These are phyloP conservation scores for Lateolabrax maculatus DNA, from an alignment of 2,797 vertebrate species.

Conservation along the genomic window DNA sequence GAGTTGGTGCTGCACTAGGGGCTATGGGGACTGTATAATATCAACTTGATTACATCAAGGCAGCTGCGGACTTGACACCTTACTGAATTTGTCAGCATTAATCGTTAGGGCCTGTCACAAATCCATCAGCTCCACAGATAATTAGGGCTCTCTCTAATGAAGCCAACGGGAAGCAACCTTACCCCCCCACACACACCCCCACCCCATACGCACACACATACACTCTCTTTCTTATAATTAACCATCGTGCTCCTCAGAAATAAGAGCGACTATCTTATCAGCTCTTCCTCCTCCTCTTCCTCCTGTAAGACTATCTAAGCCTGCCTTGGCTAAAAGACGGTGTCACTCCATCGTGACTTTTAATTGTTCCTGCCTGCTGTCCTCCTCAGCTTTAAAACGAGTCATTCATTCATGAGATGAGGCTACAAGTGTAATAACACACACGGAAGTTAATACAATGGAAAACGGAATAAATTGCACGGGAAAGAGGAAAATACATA, in stretches of 20 bases:
- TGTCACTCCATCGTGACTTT: conserved; percentile 51
- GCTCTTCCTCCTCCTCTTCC: conserved; percentile 60
- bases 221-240: conserved; percentile 90
- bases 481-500: background rate
- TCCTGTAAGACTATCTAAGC: conserved; percentile 53
- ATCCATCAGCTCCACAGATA: conserved; percentile 99
- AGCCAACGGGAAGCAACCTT: conserved; percentile 96
- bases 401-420: conserved; percentile 23
- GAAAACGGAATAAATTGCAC: conserved; percentile 14
- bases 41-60: conserved; percentile 99
- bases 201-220: conserved; percentile 35
- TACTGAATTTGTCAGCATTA: conserved; percentile 99
- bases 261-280: conserved; percentile 75
- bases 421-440: conserved; percentile 61
- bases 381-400: conserved; percentile 54
- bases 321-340: conserved; percentile 61
- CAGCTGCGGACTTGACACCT: conserved; percentile 99
- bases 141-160: conserved; percentile 99
- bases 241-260: conserved; percentile 91
- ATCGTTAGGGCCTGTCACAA: conserved; percentile 99
- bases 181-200: conserved; percentile 76
- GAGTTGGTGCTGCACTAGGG: conserved; percentile 99
- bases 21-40: conserved; percentile 99
- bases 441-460: conserved; percentile 32
- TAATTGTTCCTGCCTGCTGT: conserved; percentile 45